phyloP scores from a whole-genome alignment of 2,797 vertebrate genomes.

The Gouania willdenowi region DNA sequence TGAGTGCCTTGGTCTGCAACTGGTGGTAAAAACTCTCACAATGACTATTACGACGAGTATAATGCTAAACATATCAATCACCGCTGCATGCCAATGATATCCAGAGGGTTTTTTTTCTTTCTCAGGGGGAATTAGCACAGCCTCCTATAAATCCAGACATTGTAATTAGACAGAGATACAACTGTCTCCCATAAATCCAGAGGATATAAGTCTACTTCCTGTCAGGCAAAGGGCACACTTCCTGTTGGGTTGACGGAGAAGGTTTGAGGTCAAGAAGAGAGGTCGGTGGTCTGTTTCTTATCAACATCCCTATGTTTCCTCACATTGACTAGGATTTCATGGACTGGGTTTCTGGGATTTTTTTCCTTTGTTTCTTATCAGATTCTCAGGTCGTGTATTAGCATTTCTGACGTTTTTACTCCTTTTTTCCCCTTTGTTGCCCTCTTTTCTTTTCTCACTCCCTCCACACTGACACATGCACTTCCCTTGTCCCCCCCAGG shows the following conservation, averaged over 20 bases:
- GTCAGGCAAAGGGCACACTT: constrained; percentile 45
- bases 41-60: no score
- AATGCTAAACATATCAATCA: constrained; percentile 25
- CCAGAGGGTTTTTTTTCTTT: constrained; percentile 29
- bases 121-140: constrained; percentile 48
- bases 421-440: not conserved
- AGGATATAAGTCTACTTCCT: constrained; percentile 53
- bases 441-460: constrained; percentile 7
- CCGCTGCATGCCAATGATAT: constrained; percentile 45
- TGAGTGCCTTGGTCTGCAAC: no score
- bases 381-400: constrained; percentile 5
- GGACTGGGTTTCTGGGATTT: not conserved
- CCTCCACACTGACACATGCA: constrained; percentile 27
- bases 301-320: constrained; percentile 41
- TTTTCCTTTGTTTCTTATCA: constrained; percentile 3
- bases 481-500: constrained; percentile 30
- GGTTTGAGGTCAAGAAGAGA: constrained; percentile 46
- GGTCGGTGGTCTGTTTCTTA: constrained; percentile 60
- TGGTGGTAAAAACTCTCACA: constrained; percentile 19
- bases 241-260: constrained; percentile 39
- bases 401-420: constrained; percentile 1
- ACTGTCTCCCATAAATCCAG: constrained; percentile 45
- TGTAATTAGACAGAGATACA: constrained; percentile 59
- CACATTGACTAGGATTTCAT: no score
- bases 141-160: constrained; percentile 55